Evolutionary conservation across 2,113 vertebrate genomes (phyloP), one percentile per base, ranked within the genome.

Genomic region (Rhombomys opimus): DNA sequence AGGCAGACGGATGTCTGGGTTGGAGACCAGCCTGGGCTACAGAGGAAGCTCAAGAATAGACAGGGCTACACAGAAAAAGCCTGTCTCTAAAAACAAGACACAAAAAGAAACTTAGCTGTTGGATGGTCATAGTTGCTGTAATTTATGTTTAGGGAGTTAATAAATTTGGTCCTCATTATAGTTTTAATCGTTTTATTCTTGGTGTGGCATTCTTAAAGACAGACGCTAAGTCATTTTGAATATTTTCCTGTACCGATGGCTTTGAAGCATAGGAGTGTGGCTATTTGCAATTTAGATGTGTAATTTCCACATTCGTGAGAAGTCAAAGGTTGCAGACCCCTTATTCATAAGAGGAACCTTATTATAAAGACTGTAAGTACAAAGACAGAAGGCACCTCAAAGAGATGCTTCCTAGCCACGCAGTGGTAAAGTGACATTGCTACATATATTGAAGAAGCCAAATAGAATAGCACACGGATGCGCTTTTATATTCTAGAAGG

Each of bases 331-430:
- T 93, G 27, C 0, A 93, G 73, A 93, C 27, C 68, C 38, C 87
- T 65, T 25, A 82, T 81, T 63, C 35, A 38, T 59, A 87, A 46
- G 22, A 25, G 95, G 88, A 86, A 86, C 80, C 46, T 32, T 17
- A 76, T 10, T 27, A 93, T 70, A 93, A 96, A 25, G 67, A 94
- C 91, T 78, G 17, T 95, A 67, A 95, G 54, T 93, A 22, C 59
- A 90, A 80, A 90, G 88, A 65, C 20, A 30, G 57, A 85, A 63
- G 90, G 90, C 30, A 75, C n/a, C 32, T 76, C 59, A 35, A 77
- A 89, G 90, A 85, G 25, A 41, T 92, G 38, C 82, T 89, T 91
- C 68, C 35, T 84, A 81, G 61, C 72, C 46, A 80, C 12, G 11
- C 13, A 46, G 35, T 78, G 76, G 82, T 93, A 10, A 73, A 65